Evolutionary conservation across 2,797 vertebrate species (phyloP).

Genomic region (Enteromius viviparus): DNA sequence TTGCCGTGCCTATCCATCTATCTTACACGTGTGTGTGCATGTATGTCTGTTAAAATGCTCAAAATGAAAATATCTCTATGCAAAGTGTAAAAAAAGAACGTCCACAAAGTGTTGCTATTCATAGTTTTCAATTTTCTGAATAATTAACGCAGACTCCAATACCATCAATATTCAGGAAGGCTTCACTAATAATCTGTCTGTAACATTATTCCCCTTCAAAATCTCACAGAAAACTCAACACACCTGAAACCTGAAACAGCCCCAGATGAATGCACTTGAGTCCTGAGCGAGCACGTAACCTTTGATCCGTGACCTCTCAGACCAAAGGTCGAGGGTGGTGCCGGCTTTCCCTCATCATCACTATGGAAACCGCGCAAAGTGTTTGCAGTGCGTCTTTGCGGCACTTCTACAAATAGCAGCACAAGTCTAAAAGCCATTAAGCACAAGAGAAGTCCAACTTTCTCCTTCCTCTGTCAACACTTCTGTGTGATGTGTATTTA

Average conservation of each 20-base stretch:
- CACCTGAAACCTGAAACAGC: constrained; percentile 44
- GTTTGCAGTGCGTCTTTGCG: constrained; percentile 16
- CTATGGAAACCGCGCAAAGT: constrained; percentile 44
- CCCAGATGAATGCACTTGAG: constrained; percentile 46
- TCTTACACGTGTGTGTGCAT: too few relatives aligned
- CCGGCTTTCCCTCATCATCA: constrained; percentile 42
- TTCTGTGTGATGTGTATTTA: constrained; percentile 36
- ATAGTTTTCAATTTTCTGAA: neutral
- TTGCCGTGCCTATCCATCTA: too few relatives aligned
- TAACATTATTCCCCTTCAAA: neutral
- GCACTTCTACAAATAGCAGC: constrained; percentile 26
- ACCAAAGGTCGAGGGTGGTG: constrained; percentile 47
- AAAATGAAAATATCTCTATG: neutral
- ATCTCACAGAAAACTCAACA: neutral
- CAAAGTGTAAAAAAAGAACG: neutral
- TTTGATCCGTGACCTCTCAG: constrained; percentile 45
- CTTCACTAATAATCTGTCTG: constrained; percentile 4
- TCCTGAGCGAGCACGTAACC: constrained; percentile 44
- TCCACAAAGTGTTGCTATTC: neutral
- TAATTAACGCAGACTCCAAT: constrained; percentile 1
- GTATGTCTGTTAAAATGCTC: neutral
- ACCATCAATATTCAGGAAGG: constrained; percentile 2
- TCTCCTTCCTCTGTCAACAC: constrained; percentile 27
- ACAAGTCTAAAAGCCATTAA: constrained; percentile 37
- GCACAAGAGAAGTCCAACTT: constrained; percentile 12